Percentiles rank a stretch among this genome's conserved stretches.
These are phyloP conservation scores for Elanus axillaris DNA, from an alignment of 2,113 vertebrate species.

Conservation along the genomic window DNA sequence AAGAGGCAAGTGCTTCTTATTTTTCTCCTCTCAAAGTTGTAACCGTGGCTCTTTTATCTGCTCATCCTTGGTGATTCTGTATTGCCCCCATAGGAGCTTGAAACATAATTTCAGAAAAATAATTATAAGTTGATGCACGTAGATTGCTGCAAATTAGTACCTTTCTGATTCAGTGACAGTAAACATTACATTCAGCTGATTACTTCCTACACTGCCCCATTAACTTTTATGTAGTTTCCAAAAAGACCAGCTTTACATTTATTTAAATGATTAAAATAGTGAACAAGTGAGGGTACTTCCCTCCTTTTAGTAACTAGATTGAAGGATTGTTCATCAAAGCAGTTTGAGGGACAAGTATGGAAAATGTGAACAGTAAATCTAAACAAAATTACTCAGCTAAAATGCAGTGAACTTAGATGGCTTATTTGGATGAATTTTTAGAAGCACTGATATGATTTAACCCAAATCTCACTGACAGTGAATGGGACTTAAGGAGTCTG, in stretches of 20 bases:
- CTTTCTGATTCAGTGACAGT: neutral
- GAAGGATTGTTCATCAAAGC: neutral
- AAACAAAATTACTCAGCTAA: neutral
- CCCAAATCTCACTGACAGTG: too few species aligned
- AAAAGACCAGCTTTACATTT: neutral
- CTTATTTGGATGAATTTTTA: neutral
- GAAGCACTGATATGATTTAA: neutral
- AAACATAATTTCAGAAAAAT: neutral
- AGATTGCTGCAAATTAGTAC: neutral
- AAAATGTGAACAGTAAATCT: neutral
- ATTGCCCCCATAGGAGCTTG: neutral
- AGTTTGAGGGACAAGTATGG: neutral
- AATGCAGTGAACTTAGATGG: neutral
- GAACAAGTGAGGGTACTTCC: neutral
- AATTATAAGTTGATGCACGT: neutral
- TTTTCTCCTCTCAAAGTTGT: neutral
- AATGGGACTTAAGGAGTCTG: neutral
- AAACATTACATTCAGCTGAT: conserved; percentile 4
- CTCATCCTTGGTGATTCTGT: neutral
- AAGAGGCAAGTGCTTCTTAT: neutral
- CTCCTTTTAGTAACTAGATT: neutral
- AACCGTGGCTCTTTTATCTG: neutral
- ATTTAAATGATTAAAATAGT: neutral
- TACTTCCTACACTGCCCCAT: neutral
- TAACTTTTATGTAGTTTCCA: neutral